Evolutionary conservation across 2,797 vertebrate genomes (phyloP).

Genomic region (Syngnathus acus): DNA sequence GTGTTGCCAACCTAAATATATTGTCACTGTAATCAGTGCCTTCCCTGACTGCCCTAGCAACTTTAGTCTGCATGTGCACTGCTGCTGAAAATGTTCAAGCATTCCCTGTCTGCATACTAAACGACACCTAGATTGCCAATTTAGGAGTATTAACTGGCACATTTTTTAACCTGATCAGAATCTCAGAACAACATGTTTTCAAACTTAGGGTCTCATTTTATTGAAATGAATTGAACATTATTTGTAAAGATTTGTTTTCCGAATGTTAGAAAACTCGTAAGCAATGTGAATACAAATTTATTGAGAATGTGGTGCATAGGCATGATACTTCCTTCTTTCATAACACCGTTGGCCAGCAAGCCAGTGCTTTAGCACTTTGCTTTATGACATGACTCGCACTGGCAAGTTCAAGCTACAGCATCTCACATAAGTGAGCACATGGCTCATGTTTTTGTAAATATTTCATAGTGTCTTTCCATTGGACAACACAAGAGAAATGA

Average conservation of each 20-base stretch:
- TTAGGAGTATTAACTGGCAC: too few relatives aligned
- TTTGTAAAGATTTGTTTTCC: too few relatives aligned
- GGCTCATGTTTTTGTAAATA: neutral
- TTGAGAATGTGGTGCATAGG: neutral
- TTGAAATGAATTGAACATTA: neutral
- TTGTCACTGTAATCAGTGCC: too few relatives aligned
- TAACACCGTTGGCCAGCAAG: slow-evolving; percentile 16
- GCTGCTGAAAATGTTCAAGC: neutral
- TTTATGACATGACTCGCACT: slow-evolving; percentile 15
- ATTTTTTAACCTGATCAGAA: too few relatives aligned
- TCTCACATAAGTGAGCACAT: neutral
- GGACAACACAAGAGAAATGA: neutral
- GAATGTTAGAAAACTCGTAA: neutral
- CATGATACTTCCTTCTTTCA: slow-evolving; percentile 20
- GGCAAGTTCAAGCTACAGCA: slow-evolving; percentile 9
- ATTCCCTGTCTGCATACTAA: neutral
- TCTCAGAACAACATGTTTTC: neutral
- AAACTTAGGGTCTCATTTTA: neutral
- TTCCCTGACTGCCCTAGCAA: too few relatives aligned
- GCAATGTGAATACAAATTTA: neutral
- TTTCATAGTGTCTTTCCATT: neutral
- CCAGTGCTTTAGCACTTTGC: slow-evolving; percentile 21
- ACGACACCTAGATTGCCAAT: neutral
- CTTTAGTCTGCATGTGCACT: neutral
- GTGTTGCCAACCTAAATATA: too few relatives aligned